A percentile compares a stretch with the other conserved stretches of the same genome.
Evolutionary conservation across 2,113 vertebrate genomes (phyloP).

Genomic region (Cryptomyrus ogoouensis): DNA sequence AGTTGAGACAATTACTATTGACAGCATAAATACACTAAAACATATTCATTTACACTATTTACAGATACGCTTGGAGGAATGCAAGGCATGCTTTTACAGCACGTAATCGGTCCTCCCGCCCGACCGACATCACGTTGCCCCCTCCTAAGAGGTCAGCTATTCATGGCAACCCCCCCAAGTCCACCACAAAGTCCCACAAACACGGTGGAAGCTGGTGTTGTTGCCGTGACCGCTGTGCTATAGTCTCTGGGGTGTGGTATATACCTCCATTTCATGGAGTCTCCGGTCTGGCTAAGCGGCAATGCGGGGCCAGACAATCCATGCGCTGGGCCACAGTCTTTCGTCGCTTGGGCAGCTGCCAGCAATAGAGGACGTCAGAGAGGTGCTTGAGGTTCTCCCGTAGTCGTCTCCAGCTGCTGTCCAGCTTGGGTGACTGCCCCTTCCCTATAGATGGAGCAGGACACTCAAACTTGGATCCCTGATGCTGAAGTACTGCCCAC

Average conservation of each 20-base stretch:
- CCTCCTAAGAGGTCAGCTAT: background rate
- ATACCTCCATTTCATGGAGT: background rate
- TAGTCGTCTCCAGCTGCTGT: background rate
- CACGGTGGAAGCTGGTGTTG: background rate
- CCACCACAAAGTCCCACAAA: background rate
- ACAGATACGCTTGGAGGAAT: background rate
- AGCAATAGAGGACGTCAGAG: background rate
- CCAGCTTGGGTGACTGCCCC: background rate
- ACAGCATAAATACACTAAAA: no score
- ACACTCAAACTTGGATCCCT: background rate
- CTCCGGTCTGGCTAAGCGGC: background rate
- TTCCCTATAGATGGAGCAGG: background rate
- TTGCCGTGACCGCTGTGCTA: background rate
- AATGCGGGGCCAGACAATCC: no score
- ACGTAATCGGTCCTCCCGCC: no score
- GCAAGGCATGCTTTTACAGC: background rate
- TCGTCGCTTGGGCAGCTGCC: background rate
- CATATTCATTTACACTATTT: background rate
- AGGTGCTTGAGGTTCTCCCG: background rate
- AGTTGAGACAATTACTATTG: background rate
- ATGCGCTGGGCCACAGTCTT: background rate
- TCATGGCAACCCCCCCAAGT: background rate
- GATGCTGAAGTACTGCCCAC: background rate
- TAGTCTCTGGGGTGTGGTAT: background rate
- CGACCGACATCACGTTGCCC: background rate